Base-by-base conservation (phyloP, 1,140 invertebrate genomes). In the Campoletis sonorensis region DNA sequence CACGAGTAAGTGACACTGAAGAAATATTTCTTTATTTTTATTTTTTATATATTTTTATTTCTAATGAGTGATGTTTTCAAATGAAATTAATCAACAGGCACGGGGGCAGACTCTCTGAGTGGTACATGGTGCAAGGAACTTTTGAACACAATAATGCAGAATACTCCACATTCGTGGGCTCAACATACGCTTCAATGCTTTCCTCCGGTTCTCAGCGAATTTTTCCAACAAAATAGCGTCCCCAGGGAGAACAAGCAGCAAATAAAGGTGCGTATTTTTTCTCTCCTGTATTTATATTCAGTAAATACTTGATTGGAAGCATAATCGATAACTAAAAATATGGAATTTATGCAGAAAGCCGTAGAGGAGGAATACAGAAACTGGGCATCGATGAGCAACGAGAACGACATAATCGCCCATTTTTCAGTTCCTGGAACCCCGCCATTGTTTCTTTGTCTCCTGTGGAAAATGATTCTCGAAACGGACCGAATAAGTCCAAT, bases 381-480 rank as follows among this genome's bases (percentile, higher is more conserved):
- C 89, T 99, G 98, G 98, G 96, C 96, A 61, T 98, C 97, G 0
- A 99, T 99, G 97, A 98, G 95, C 27, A 98, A 98, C 91, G 98
- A 99, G 89, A 98, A 97, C 88, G 98, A 99, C 88, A 98, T 98
- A 16, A 98, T 99, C 84, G 95, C 97, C 4, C 98, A 99, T 90
- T 99, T 99, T 89, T 97, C 98, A 1, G 95, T 97, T 4, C 96
- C 97, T 64, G 96, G 96, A 33, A 97, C 97, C 4, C 96, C 97
- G 33, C 96, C 97, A 1, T 89, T 99, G 11, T 99, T 99, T 88
- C 90, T 98, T 0, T 98, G 96, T 87, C 92, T 99, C n/a, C 90
- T 99, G 0, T 99, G 98, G 95, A 98, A 99, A 91, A 98, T 98
- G 94, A 95, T 99, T 82, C 94, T 99, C 71, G 98, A 99, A 88